Base-by-base conservation (phyloP, 2,888 invertebrate genomes). In the Leucania comma region DNA sequence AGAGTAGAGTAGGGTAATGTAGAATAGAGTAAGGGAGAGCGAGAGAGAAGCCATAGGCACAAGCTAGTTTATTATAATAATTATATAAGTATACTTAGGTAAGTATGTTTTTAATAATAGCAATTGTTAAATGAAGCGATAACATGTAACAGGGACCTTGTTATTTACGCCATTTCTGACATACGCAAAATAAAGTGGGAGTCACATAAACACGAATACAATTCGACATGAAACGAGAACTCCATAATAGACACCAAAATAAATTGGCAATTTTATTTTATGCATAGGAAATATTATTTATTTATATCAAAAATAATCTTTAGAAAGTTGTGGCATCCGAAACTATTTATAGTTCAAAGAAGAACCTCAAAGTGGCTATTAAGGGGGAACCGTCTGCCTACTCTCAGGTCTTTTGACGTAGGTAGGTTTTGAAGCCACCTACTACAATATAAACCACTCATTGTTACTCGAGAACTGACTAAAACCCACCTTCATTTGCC, bases 241-340 rank as follows among this genome's bases (percentile, higher is more conserved):
- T 50, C n/a, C 4, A 17, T 10, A 12, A n/a, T 8, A 26, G 1
- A 38, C 3, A 20, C n/a, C n/a, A 12, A 38, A 72, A 57, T 46
- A 46, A 38, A 10, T 51, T 32, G 20, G 20, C n/a, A 48, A 48
- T 48, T 4, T 32, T 42, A 14, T 48, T 50, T 48, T 20, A 42
- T 32, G 26, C 38, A 42, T 59, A 22, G 38, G 42, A 50, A 46
- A 35, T 51, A 10, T 24, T 51, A 5, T 9, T 61, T 60, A 46
- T 14, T 48, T 65, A 62, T 66, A 66, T 60, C 42, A 24, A 58
- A 46, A 0, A 38, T 64, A 51, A 70, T 59, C 63, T 63, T 78
- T 63, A 26, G 9, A 20, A 60, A 59, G 24, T 56, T 46, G 2
- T 38, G 26, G 20, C 17, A 50, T 69, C 42, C 2, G 17, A 70